Percentiles rank a stretch among this genome's conserved stretches.
Evolutionary conservation across 2,797 vertebrate genomes (phyloP).

Genomic region (Tenualosa thibaudeaui): DNA sequence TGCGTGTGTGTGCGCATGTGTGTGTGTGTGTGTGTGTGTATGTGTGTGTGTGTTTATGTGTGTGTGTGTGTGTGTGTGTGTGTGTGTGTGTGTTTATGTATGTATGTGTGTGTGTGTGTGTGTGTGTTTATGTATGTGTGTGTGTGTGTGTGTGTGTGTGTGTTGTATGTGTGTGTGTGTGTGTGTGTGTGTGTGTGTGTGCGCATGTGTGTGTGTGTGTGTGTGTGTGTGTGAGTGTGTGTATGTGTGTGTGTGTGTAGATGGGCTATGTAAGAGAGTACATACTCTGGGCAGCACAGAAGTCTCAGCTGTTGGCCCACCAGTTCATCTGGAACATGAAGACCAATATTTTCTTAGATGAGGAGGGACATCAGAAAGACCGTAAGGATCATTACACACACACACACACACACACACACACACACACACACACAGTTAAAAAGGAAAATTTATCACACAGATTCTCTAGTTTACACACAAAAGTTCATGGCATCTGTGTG

Average conservation of each 20-base stretch:
- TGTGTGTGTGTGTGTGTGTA: no score
- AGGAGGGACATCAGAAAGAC: constrained; percentile 94
- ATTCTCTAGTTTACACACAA: no score
- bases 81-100: background rate
- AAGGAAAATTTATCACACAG: no score
- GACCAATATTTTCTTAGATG: constrained; percentile 94
- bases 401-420: background rate
- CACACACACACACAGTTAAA: background rate
- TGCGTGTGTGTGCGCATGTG: no score
- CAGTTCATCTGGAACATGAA: constrained; percentile 99
- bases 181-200: constrained; percentile 50
- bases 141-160: background rate
- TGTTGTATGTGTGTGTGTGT: background rate
- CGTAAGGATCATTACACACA: constrained; percentile 73
- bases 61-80: background rate
- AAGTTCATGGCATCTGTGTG: background rate
- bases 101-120: background rate
- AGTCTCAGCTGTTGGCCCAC: constrained; percentile 94
- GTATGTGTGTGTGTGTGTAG: constrained; percentile 60
- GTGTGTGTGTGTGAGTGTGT: no score
- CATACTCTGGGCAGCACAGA: constrained; percentile 95
- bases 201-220: no score
- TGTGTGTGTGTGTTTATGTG: no score
- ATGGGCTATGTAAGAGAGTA: constrained; percentile 98
- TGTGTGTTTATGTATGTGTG: background rate